phyloP scores from a whole-genome alignment of 2,888 invertebrate species.

The Pelosia muscerda region DNA sequence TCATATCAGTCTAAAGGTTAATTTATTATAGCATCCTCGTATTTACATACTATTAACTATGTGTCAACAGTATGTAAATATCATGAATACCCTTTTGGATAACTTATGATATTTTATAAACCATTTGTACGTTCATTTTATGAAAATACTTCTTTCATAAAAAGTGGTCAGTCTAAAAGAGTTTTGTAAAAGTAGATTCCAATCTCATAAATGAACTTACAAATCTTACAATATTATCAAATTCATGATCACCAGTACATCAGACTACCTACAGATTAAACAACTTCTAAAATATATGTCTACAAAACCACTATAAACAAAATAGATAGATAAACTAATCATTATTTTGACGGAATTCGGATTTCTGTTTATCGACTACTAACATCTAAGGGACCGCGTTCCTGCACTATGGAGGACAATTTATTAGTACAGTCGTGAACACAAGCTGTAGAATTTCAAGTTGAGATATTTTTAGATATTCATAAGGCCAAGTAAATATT shows the following conservation, averaged over 20 bases:
- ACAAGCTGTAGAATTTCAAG: background rate
- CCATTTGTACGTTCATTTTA: too few species aligned
- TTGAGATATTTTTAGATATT: too few species aligned
- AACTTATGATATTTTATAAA: too few species aligned
- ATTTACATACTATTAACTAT: too few species aligned
- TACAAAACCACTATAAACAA: slow-evolving; percentile 34
- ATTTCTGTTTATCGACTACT: slow-evolving; percentile 45
- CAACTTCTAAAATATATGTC: background rate
- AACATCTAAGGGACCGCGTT: slow-evolving; percentile 50
- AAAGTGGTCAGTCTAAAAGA: background rate
- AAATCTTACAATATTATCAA: background rate
- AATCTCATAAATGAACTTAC: background rate
- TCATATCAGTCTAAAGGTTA: background rate
- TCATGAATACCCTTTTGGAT: too few species aligned
- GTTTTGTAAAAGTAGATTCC: background rate
- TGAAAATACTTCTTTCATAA: too few species aligned
- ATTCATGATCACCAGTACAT: background rate
- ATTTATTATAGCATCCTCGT: too few species aligned
- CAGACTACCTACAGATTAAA: background rate
- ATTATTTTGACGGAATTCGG: slow-evolving; percentile 53
- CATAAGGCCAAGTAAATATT: background rate
- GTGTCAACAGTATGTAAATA: too few species aligned
- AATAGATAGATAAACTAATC: slow-evolving; percentile 47
- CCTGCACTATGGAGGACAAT: slow-evolving; percentile 54
- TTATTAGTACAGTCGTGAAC: slow-evolving; percentile 56